Evolutionary conservation across 2,888 invertebrate species (phyloP).

Genomic region (Boloria euphrosyne): DNA sequence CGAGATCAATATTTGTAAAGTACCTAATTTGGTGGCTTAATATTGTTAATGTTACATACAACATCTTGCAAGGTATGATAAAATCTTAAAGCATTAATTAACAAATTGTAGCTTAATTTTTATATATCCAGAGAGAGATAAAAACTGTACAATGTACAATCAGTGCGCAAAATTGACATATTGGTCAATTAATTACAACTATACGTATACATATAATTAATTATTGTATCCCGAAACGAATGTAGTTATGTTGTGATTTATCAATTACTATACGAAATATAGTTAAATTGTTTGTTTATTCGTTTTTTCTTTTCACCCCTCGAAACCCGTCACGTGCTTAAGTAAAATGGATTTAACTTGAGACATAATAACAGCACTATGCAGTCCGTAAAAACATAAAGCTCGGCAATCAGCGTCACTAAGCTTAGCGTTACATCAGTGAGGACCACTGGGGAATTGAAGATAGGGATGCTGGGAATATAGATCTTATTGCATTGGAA

Average conservation of each 20-base stretch:
- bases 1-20: too few species aligned
- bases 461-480: slow-evolving; percentile 20
- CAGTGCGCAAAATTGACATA: slow-evolving; percentile 23
- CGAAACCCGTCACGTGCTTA: background rate
- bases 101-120: too few species aligned
- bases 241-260: slow-evolving; percentile 63
- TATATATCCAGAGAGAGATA: background rate
- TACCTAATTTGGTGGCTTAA: too few species aligned
- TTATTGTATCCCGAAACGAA: slow-evolving; percentile 44
- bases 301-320: slow-evolving; percentile 38
- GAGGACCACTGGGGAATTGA: slow-evolving; percentile 45
- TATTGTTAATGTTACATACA: too few species aligned
- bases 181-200: slow-evolving; percentile 15
- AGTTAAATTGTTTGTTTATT: slow-evolving; percentile 70
- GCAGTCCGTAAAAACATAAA: slow-evolving; percentile 36
- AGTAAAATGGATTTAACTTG: slow-evolving; percentile 5
- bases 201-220: slow-evolving; percentile 17
- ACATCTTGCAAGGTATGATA: too few species aligned
- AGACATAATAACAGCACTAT: slow-evolving; percentile 9
- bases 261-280: slow-evolving; percentile 57
- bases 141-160: slow-evolving; percentile 10
- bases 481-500: slow-evolving; percentile 48
- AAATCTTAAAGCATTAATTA: too few species aligned
- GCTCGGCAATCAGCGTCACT: slow-evolving; percentile 58
- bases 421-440: slow-evolving; percentile 53